Conservation (phyloP, 2,113 vertebrate species). For the Alligator mississippiensis region DNA sequence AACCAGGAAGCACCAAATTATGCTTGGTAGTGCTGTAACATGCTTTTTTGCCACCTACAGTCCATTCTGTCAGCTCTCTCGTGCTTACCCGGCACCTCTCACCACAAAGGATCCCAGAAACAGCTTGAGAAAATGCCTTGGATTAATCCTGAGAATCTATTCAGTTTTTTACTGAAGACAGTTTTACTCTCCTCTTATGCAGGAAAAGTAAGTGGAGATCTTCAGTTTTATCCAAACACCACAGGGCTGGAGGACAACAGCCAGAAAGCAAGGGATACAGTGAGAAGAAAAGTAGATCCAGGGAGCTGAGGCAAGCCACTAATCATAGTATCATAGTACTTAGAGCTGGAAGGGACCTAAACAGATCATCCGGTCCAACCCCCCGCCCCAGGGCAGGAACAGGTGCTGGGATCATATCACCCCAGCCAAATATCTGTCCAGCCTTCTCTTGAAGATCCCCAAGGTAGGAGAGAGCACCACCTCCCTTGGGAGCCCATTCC, state of each 20-base stretch:
- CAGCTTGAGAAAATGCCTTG: background rate
- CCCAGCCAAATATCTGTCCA: too few species aligned
- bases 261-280: background rate
- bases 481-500: too few species aligned
- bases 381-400: too few species aligned
- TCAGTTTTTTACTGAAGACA: background rate
- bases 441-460: too few species aligned
- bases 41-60: background rate
- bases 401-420: too few species aligned
- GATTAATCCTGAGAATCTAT: conserved; percentile 18
- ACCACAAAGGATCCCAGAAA: background rate
- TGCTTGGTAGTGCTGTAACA: background rate
- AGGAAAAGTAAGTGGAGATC: background rate
- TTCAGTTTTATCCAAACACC: background rate
- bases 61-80: background rate
- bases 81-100: background rate
- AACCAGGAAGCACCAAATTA: background rate
- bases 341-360: too few species aligned
- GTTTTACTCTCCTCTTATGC: background rate
- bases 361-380: too few species aligned
- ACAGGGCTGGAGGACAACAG: background rate
- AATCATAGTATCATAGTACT: background rate
- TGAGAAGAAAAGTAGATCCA: background rate
- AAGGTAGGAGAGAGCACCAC: too few species aligned
- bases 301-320: rapidly evolving